These are phyloP conservation scores for Solea senegalensis DNA, from an alignment of 2,113 vertebrate species.

Conservation along the genomic window DNA sequence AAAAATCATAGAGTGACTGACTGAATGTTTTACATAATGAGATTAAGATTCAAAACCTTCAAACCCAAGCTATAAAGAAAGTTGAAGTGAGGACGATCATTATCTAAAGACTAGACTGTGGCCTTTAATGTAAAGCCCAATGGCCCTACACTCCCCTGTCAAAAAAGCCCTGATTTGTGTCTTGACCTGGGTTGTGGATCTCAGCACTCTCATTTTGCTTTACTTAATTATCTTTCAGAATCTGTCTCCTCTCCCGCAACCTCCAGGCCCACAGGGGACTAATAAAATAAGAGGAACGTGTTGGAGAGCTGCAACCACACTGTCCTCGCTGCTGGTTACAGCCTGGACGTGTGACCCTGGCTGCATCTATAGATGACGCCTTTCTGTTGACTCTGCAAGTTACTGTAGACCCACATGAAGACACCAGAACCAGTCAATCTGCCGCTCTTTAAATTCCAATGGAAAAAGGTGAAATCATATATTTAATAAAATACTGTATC, in stretches of 20 bases:
- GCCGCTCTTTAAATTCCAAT: slow-evolving; percentile 21
- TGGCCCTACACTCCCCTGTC: slow-evolving; percentile 51
- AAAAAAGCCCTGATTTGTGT: slow-evolving; percentile 64
- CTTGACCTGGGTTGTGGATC: slow-evolving; percentile 40
- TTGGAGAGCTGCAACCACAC: slow-evolving; percentile 19
- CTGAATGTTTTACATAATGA: slow-evolving; percentile 45
- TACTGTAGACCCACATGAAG: slow-evolving; percentile 14
- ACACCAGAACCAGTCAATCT: neutral
- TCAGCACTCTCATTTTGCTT: slow-evolving; percentile 58
- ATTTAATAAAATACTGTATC: slow-evolving; percentile 25
- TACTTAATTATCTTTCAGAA: slow-evolving; percentile 70
- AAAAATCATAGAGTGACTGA: slow-evolving; percentile 15
- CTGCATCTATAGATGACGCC: slow-evolving; percentile 46
- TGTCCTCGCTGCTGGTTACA: slow-evolving; percentile 30
- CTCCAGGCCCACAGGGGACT: slow-evolving; percentile 41
- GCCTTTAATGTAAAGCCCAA: slow-evolving; percentile 37
- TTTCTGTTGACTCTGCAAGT: slow-evolving; percentile 55
- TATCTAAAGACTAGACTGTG: slow-evolving; percentile 36
- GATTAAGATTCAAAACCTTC: slow-evolving; percentile 38
- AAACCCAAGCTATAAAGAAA: slow-evolving; percentile 30
- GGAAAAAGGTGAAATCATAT: slow-evolving; percentile 25
- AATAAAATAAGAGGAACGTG: slow-evolving; percentile 56
- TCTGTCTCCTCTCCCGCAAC: slow-evolving; percentile 48
- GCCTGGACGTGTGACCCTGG: slow-evolving; percentile 6
- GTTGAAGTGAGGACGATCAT: slow-evolving; percentile 42